phyloP scores from a whole-genome alignment of 35 echinoderm and acorn worm species.

The Apostichopus parvimensis region DNA sequence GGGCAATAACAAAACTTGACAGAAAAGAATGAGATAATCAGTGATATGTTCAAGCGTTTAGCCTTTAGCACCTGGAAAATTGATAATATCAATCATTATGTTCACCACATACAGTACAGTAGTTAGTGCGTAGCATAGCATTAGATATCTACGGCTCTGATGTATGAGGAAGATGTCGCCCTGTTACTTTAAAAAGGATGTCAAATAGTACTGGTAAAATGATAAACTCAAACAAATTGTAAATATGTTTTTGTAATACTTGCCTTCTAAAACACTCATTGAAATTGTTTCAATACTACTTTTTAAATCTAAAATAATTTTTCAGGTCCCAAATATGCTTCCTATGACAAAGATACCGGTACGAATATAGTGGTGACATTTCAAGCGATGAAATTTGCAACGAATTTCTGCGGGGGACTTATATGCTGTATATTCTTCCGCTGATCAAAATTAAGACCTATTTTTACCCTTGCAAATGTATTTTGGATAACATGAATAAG shows the following conservation, averaged over 20 bases:
- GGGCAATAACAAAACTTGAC: too few relatives aligned
- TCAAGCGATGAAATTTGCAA: not conserved
- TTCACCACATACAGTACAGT: too few relatives aligned
- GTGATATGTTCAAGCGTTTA: too few relatives aligned
- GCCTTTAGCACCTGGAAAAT: too few relatives aligned
- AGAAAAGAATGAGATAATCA: too few relatives aligned
- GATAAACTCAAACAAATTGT: not conserved
- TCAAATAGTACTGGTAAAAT: not conserved
- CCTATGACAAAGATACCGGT: too few relatives aligned
- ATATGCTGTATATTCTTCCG: not conserved
- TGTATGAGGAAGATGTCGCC: not conserved
- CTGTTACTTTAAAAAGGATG: not conserved
- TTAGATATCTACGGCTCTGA: too few relatives aligned
- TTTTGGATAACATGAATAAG: not conserved
- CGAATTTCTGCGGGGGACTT: not conserved
- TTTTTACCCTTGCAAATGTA: not conserved
- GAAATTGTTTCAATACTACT: too few relatives aligned
- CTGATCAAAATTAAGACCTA: not conserved
- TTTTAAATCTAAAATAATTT: not conserved
- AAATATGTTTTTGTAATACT: not conserved
- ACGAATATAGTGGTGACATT: not conserved
- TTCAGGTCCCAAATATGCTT: not conserved
- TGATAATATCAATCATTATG: too few relatives aligned
- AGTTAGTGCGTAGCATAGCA: too few relatives aligned
- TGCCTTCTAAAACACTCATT: not conserved